These are phyloP conservation scores for Eilema sororculum DNA, from an alignment of 2,888 invertebrate genomes.

Conservation along the genomic window DNA sequence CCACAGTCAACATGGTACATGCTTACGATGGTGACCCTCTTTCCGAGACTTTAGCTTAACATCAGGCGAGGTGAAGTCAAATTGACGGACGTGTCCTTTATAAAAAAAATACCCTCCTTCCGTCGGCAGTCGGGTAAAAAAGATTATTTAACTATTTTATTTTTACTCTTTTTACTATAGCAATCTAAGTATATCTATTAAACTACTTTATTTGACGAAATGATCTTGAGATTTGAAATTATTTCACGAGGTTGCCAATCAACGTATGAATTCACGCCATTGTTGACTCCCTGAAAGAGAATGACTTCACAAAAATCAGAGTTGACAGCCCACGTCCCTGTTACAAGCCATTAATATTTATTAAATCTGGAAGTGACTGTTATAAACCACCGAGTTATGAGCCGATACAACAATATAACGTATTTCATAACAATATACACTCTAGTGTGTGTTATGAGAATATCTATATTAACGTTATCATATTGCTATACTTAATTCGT, in stretches of 20 bases:
- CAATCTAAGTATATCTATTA: background rate
- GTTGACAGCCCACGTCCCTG: background rate
- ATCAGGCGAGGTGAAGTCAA: too few species aligned
- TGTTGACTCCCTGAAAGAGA: background rate
- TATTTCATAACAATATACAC: background rate
- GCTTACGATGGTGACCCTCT: too few species aligned
- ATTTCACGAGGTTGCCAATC: background rate
- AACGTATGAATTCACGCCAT: background rate
- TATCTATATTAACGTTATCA: too few species aligned
- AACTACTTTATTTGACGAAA: background rate
- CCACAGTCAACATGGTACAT: too few species aligned
- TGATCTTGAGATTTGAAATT: background rate
- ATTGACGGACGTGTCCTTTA: too few species aligned
- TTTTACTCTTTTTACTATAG: too few species aligned
- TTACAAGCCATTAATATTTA: background rate
- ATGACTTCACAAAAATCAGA: slow-evolving; percentile 3
- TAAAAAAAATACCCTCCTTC: too few species aligned
- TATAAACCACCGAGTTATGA: slow-evolving; percentile 1
- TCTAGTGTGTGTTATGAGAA: too few species aligned
- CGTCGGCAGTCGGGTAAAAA: too few species aligned
- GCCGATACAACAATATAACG: background rate
- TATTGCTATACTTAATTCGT: too few species aligned
- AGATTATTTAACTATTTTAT: too few species aligned
- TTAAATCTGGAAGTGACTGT: slow-evolving; percentile 1
- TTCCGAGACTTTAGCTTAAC: too few species aligned